Conservation (phyloP, 2,888 invertebrate genomes). For the Halictus ligatus region DNA sequence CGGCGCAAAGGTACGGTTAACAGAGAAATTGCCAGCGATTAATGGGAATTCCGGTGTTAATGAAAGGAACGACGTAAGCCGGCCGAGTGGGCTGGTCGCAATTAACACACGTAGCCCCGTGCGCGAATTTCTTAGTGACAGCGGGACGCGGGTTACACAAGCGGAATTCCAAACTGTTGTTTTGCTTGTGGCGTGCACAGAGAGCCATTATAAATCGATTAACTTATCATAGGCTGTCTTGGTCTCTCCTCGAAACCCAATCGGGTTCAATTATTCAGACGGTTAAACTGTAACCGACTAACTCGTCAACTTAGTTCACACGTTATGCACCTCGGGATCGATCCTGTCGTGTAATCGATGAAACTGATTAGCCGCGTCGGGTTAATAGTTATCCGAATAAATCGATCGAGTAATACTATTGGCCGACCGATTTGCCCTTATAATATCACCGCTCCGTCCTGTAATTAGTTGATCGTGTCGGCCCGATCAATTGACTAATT, state of each 20-base stretch:
- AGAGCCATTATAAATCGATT: slow-evolving; percentile 39
- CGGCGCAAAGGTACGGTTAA: neutral
- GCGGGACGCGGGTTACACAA: neutral
- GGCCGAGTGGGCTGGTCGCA: neutral
- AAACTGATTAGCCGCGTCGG: slow-evolving; percentile 45
- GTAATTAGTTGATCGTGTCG: slow-evolving; percentile 47
- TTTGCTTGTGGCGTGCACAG: neutral
- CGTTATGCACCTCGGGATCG: slow-evolving; percentile 36
- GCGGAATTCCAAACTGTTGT: slow-evolving; percentile 16
- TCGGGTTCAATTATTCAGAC: slow-evolving; percentile 50
- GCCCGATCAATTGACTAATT: slow-evolving; percentile 35
- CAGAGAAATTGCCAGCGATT: slow-evolving; percentile 1
- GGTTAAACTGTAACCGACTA: slow-evolving; percentile 46
- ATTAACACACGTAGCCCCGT: slow-evolving; percentile 19
- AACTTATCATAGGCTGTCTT: slow-evolving; percentile 45
- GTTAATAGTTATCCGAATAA: slow-evolving; percentile 57
- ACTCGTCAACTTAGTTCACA: slow-evolving; percentile 50
- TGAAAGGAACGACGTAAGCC: slow-evolving; percentile 11
- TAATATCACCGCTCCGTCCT: slow-evolving; percentile 20
- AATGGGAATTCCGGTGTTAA: slow-evolving; percentile 7
- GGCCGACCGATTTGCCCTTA: slow-evolving; percentile 41
- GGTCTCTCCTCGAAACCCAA: slow-evolving; percentile 30
- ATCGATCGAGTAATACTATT: slow-evolving; percentile 56
- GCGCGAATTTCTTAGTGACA: slow-evolving; percentile 26
- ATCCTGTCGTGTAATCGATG: slow-evolving; percentile 44